Base-by-base conservation (phyloP, 2,888 invertebrate genomes). In the Amaurobius ferox region DNA sequence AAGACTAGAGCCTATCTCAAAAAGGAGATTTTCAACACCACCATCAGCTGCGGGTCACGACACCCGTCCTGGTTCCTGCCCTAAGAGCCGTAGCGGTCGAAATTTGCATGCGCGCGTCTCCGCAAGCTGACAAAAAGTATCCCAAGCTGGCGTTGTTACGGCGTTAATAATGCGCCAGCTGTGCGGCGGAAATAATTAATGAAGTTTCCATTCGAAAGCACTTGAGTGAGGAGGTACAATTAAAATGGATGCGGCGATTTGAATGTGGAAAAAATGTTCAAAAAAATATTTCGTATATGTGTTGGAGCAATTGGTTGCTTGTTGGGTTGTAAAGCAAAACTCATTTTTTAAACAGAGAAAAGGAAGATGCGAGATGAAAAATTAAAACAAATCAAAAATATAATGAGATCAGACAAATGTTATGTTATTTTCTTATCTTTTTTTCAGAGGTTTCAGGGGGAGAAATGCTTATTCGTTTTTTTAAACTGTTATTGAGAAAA, bases 121-220 rank as follows among this genome's bases (percentile, higher is more conserved):
- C 23, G 19, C 5, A 11, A 23, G 23, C 2, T 1, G 16, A n/a
- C 19, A 55, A 55, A 55, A 55, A 55, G 55, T 1, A 55, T 55
- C 55, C 23, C 55, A 55, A 55, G 55, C 55, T 55, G 55, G 55
- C 72, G 83, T 77, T 72, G 77, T 61, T 77, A 30, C 67, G 66
- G 77, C 83, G 83, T 85, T 85, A 85, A 85, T 85, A 85, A 85
- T 85, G 83, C 83, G 83, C 78, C 83, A 85, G 83, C 83, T 85
- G 83, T 72, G 77, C 71, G 64, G 66, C 77, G 72, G 76, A 85
- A 85, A 72, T 85, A 85, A 85, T 85, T 85, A 85, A 85, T 85
- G 83, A 77, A 85, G 83, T 85, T 85, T 85, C 83, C 83, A 72
- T 85, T 85, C 72, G 71, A 85, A 66, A 39, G 83, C 83, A 78